Conservation (phyloP, 2,113 vertebrate species). For the Rhinogobius similis region DNA sequence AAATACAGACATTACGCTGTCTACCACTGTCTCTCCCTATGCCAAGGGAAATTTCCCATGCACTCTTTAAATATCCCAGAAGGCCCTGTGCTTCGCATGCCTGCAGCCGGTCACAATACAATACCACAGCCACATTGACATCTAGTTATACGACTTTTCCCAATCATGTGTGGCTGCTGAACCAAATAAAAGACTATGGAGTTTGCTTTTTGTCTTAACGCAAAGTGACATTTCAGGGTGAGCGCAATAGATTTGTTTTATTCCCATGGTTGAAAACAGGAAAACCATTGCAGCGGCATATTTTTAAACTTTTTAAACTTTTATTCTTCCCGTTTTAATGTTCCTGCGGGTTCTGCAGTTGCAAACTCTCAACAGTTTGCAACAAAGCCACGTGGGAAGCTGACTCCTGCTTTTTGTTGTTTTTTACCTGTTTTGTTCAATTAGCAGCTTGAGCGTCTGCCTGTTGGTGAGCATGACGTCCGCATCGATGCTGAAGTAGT, state of each 20-base stretch:
- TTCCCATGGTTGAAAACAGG: constrained; percentile 66
- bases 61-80: constrained; percentile 70
- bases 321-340: constrained; percentile 52
- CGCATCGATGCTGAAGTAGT: constrained; percentile 93
- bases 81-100: constrained; percentile 43
- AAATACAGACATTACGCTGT: constrained; percentile 31
- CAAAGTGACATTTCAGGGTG: constrained; percentile 58
- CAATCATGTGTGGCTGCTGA: constrained; percentile 36
- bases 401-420: background rate
- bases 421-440: constrained; percentile 96
- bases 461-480: constrained; percentile 93
- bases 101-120: constrained; percentile 28
- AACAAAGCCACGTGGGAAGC: constrained; percentile 8
- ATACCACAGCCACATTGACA: constrained; percentile 49
- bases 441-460: constrained; percentile 88
- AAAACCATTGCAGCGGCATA: constrained; percentile 42
- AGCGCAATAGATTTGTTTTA: constrained; percentile 15
- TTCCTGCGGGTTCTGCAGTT: constrained; percentile 61
- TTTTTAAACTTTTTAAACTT: constrained; percentile 73
- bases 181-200: constrained; percentile 33
- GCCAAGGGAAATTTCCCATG: constrained; percentile 65
- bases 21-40: constrained; percentile 2
- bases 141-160: constrained; percentile 43
- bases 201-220: constrained; percentile 63
- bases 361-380: constrained; percentile 30